Base-by-base conservation (phyloP, 2,888 invertebrate species). In the Drosophila subsilvestris region DNA sequence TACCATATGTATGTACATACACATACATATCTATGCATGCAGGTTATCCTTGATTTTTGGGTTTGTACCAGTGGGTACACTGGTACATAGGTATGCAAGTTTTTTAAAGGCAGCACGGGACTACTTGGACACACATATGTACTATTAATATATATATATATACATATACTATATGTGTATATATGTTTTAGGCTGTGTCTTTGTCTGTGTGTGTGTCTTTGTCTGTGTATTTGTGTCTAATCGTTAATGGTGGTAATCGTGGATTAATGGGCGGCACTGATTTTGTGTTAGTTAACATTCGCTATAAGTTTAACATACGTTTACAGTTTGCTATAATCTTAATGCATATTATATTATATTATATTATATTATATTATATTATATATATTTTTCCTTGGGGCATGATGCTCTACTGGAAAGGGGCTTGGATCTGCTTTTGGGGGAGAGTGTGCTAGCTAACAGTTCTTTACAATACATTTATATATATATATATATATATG, bases 221-320 rank as follows among this genome's bases (percentile, higher is more conserved):
- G 32, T 72, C 43, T 76, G 65, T 74, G 55, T 69, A 60, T 71
- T 60, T 79, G 62, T 70, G 73, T 79, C 86, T 83, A 83, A 84
- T 79, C 57, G 25, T 79, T 86, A 86, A 86, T 81, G 85, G 85
- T 86, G 85, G 81, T 86, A 86, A 86, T 85, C 87, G 85, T 85
- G 85, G 85, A 84, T 85, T 84, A 85, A 85, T 85, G 85, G 85
- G 87, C 85, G 85, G 85, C 85, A 84, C 81, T 85, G 85, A 85
- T 85, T 85, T 86, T 86, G 80, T 84, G 75, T 85, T 83, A 85
- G 85, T 85, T 85, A 85, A 85, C 85, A 86, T 86, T 84, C 69
- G 76, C 79, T 84, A 81, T 76, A 75, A 63, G 68, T 51, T 66
- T 74, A 56, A 51, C 67, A 66, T 49, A 70, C 43, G 43, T 79